Evolutionary conservation across 2,888 invertebrate genomes (phyloP).

Genomic region (Philonicus albiceps): DNA sequence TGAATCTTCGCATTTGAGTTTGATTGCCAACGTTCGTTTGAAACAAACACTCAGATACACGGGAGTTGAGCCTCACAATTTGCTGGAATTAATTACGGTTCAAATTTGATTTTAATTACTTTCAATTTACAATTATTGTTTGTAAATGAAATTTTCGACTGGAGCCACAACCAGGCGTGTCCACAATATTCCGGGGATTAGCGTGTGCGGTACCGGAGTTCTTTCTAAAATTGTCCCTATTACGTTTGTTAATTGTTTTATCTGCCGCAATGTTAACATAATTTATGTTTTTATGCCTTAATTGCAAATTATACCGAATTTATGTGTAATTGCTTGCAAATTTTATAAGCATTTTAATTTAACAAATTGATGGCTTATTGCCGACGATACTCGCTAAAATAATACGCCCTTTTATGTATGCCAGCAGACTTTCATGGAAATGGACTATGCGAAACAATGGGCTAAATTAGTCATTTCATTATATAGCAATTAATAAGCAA

Average conservation of each 20-base stretch:
- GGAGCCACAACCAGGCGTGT: neutral
- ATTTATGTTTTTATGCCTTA: neutral
- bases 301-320: neutral
- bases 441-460: neutral
- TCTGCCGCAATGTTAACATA: neutral
- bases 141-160: neutral
- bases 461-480: neutral
- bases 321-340: neutral
- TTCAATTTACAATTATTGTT: neutral
- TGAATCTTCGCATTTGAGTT: neutral
- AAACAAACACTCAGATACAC: neutral
- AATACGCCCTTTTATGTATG: neutral
- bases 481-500: neutral
- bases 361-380: neutral
- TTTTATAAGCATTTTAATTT: neutral
- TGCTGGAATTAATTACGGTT: slow-evolving; percentile 7
- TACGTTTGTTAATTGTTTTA: neutral
- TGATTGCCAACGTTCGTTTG: neutral
- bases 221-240: neutral
- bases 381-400: neutral
- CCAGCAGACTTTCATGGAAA: neutral
- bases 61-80: neutral
- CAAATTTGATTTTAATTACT: slow-evolving; percentile 19
- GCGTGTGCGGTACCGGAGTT: neutral
- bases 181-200: neutral